A percentile compares a stretch with the other conserved stretches of the same genome.
These are phyloP conservation scores for Mimumesa dahlbomi DNA, from an alignment of 2,888 invertebrate genomes.

Conservation along the genomic window DNA sequence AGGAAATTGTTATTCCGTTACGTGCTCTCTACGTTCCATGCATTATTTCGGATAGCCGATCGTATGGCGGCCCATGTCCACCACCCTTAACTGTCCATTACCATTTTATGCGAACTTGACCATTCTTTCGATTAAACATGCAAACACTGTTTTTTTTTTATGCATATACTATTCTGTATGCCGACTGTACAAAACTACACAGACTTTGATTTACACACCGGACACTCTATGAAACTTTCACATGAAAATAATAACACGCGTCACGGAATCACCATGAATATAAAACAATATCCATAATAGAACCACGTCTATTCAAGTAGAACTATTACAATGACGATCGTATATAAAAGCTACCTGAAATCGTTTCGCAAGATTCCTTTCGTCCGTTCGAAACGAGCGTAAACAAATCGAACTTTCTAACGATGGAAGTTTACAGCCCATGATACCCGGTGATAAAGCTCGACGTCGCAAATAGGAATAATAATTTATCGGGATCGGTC, in stretches of 20 bases:
- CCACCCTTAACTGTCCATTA: conserved; percentile 32
- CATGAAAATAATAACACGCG: too few relatives aligned
- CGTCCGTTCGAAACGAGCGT: neutral
- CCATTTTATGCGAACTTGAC: conserved; percentile 26
- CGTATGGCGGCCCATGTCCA: conserved; percentile 13
- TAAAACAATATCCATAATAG: too few relatives aligned
- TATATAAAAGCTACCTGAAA: neutral
- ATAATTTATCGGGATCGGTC: conserved; percentile 34
- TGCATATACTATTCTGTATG: too few relatives aligned
- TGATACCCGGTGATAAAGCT: neutral
- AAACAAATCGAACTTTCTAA: conserved; percentile 16
- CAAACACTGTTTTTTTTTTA: neutral
- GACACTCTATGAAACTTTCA: too few relatives aligned
- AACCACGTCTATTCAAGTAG: too few relatives aligned
- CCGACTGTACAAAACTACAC: too few relatives aligned
- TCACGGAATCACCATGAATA: too few relatives aligned
- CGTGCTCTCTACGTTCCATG: conserved; percentile 50
- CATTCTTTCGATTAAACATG: conserved; percentile 25
- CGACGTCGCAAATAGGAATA: conserved; percentile 5
- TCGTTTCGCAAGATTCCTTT: neutral
- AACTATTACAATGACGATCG: too few relatives aligned
- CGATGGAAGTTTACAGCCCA: conserved; percentile 11
- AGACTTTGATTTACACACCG: too few relatives aligned
- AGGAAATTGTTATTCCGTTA: conserved; percentile 61
- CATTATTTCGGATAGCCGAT: conserved; percentile 56